Base-by-base conservation (phyloP, 2,888 invertebrate species). In the Acanthacorydalis orientalis region DNA sequence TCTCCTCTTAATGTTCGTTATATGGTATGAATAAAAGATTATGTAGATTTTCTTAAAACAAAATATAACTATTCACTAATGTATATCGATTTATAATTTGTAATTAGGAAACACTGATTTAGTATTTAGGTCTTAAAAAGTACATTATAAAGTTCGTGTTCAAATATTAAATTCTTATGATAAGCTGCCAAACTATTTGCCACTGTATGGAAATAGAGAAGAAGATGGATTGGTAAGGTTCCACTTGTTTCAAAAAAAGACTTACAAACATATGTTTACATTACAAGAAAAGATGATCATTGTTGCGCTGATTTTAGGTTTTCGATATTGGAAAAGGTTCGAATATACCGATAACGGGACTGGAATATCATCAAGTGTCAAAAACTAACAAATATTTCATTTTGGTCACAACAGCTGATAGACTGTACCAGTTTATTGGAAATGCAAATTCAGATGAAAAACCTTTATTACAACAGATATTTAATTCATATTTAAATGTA, bases 371-470 rank as follows among this genome's bases (percentile, higher is more conserved):
- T 60, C 76, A 79, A 59, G 70, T 86, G 49, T 77, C 80, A 10
- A 74, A 73, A 44, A 73, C 78, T 0, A 80, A 78, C 51, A 81
- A 78, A 58, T 91, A 84, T 63, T 78, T 85, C 47, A 78, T 95
- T 35, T 77, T 93, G 53, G 85, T 83, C 3, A 83, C 90, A 1
- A 90, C 93, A 4, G 77, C 84, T 1, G 82, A 80, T 43, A 75
- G 87, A 48, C 68, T 96, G 42, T 93, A 92, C 66, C 88, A 89
- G 64, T 95, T 92, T 60, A 77, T 84, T 51, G 92, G 91, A 2
- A 74, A 80, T 46, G 73, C 80, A 0, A 77, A 77, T 50, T 65
- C 73, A 0, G 84, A 89, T 11, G 90, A 90, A 47, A 83, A 85
- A 51, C 84, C 86, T 0, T 72, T 87, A 51, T 72, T 90, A 8